phyloP scores from a whole-genome alignment of 2,888 invertebrate species.

The Drosophila demipolita region DNA sequence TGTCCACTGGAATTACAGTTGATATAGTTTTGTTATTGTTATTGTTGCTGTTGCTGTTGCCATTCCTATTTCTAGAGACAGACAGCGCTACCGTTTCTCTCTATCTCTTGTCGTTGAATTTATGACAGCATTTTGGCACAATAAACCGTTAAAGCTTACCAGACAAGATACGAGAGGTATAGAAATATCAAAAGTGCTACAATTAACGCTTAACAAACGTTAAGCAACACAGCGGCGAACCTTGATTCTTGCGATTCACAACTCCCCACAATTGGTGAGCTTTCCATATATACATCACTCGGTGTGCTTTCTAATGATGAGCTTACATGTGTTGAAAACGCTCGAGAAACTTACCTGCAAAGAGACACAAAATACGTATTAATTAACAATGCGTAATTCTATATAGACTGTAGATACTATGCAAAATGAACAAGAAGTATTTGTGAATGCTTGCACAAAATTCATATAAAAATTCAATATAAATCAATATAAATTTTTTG shows the following conservation, averaged over 20 bases:
- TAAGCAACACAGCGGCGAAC: conserved; percentile 1
- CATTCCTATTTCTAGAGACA: too few relatives aligned
- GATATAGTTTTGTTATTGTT: conserved; percentile 19
- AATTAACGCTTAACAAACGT: not conserved
- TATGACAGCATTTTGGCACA: conserved; percentile 35
- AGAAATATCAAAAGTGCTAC: conserved; percentile 14
- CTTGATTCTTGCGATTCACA: conserved; percentile 4
- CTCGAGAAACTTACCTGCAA: conserved; percentile 60
- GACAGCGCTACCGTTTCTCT: too few relatives aligned
- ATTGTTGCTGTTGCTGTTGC: not conserved
- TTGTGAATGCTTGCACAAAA: not conserved
- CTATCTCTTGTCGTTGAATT: conserved; percentile 15
- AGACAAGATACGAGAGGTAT: conserved; percentile 24
- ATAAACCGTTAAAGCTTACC: conserved; percentile 41
- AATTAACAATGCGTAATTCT: not conserved
- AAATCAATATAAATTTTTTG: too few relatives aligned
- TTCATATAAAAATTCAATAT: not conserved
- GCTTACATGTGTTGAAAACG: conserved; percentile 5
- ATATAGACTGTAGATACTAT: not conserved
- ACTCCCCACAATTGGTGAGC: not conserved
- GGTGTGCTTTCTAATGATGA: not conserved
- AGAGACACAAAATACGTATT: conserved; percentile 12
- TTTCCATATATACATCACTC: not conserved
- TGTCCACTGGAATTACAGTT: conserved; percentile 34
- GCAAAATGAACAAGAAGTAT: not conserved